Evolutionary conservation across 2,888 invertebrate genomes (phyloP), one percentile per base, ranked within the genome.

Genomic region (Penaeus monodon): DNA sequence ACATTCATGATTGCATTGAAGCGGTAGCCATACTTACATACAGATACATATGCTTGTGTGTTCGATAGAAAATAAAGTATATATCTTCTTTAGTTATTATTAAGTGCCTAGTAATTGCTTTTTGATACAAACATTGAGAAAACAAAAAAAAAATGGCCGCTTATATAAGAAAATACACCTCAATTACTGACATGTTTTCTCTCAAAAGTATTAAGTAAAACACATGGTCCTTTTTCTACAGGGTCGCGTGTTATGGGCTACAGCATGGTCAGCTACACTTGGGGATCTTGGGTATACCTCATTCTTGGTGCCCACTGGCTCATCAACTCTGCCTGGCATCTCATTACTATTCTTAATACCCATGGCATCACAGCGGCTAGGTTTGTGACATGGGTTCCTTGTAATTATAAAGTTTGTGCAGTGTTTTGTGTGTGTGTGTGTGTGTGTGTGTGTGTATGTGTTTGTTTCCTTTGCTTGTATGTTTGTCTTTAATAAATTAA

Each of bases 171-270:
- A 68, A 74, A 6, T 74, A 74, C 29, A 33, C 8, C 24, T 12
- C 27, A 4, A 24, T 20, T 64, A 27, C 64, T n/a, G 14, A 1
- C 64, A 27, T 24, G 79, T 44, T 8, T 6, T 44, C 44, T 44
- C 44, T 44, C 44, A 8, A 10, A 0, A 44, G 1, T 44, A 44
- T 10, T 10, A 10, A 44, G 8, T 44, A 44, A 44, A 44, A 44
- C 24, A 17, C n/a, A 20, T 33, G 22, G 27, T 65, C 20, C 20
- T 12, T 57, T 44, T n/a, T 14, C 20, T 29, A 10, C 76, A 88
- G 88, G 84, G 4, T 88, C 88, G 2, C 79, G 88, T n/a, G 63
- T 88, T 38, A 76, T 84, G 73, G 88, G 88, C 20, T 88, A 84
- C 76, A 88, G 88, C 64, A 80, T 88, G 84, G 84, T 88, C 57